Evolutionary conservation across 1,140 invertebrate species (phyloP), one percentile per base, ranked within the genome.

Genomic region (Zeugodacus cucurbitae): DNA sequence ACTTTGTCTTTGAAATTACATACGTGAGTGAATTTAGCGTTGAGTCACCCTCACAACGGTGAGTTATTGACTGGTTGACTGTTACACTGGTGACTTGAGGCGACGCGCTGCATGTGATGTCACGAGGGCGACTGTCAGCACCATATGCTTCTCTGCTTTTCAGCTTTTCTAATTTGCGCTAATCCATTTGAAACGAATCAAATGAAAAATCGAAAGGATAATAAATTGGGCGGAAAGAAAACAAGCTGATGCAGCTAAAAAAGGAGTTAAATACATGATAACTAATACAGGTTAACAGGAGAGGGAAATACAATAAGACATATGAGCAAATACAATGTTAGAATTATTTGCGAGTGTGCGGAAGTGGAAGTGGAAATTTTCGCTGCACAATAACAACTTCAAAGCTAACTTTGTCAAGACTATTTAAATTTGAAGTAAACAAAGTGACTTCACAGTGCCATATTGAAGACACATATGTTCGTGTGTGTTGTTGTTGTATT

Each of bases 141-240:
- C 41, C 74, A 82, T 82, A 82, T 82, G 74, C n/a, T 82, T 14
- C n/a, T n/a, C n/a, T n/a, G n/a, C n/a, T n/a, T n/a, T n/a, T n/a
- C n/a, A 26, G 74, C 74, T 54, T 48, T 82, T 82, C 74, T 82
- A 48, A 48, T 82, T 82, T 48, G 41, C 74, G n/a, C 34, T 82
- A 82, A 82, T 82, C 74, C 74, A 41, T 82, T 82, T n/a, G 41
- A 82, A 82, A 82, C 8, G 74, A 82, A 82, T 54, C 26, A 48
- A 82, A 29, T 82, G 41, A 48, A 44, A 82, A n/a, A 82, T 82
- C 44, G 37, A 26, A 82, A 48, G 34, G 44, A 29, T 29, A 82
- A 82, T 82, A 82, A 82, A 82, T 82, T 82, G 74, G 74, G 14
- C 20, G 41, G 74, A 82, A 82, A 78, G n/a, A n/a, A 82, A 82